A percentile compares a stretch with the other conserved stretches of the same genome.
Conservation (phyloP, 1,140 invertebrate species). For the Halictus rubicundus region DNA sequence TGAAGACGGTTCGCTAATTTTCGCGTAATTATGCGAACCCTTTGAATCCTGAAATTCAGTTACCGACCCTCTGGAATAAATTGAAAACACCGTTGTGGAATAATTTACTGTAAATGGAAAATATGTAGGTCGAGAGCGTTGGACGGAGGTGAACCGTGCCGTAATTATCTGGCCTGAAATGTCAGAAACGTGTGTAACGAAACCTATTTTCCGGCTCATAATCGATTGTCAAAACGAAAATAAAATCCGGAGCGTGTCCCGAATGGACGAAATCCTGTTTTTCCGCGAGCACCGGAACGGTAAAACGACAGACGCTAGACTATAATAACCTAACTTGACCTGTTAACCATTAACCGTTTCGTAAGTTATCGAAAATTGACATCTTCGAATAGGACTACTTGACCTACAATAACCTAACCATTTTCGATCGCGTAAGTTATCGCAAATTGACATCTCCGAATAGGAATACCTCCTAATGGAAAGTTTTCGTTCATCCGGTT, state of each 20-base stretch:
- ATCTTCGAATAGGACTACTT: no score
- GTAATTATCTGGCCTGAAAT: background rate
- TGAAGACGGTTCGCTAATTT: background rate
- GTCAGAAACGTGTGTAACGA: background rate
- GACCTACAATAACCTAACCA: no score
- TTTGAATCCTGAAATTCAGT: conserved; percentile 7
- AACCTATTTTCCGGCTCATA: background rate
- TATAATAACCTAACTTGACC: no score
- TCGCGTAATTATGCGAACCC: background rate
- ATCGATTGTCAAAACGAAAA: no score
- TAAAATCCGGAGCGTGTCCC: no score
- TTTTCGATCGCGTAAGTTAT: no score
- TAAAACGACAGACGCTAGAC: no score
- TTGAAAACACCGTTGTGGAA: background rate
- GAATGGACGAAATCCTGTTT: no score
- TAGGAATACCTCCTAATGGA: background rate
- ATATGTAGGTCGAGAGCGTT: background rate
- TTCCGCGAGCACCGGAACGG: no score
- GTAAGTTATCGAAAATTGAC: no score
- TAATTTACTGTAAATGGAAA: background rate
- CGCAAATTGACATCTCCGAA: no score
- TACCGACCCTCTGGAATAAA: background rate
- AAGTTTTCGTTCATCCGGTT: conserved; percentile 2
- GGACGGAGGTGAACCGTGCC: background rate
- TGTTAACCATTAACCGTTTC: no score